Evolutionary conservation across 2,797 vertebrate genomes (phyloP), one percentile per base, ranked within the genome.

Genomic region (Allobates femoralis): DNA sequence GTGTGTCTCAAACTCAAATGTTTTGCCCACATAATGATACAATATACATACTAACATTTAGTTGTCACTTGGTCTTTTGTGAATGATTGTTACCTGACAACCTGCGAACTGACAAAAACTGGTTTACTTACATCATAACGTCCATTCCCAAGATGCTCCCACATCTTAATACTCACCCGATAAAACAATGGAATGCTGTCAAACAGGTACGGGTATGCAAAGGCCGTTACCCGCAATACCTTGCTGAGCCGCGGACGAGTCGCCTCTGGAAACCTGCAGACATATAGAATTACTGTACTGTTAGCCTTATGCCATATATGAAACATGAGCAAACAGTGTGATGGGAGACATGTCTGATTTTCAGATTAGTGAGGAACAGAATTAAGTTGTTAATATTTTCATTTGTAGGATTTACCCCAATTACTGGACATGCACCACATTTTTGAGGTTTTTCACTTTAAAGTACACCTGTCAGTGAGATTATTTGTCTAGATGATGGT

Each of bases 111-210:
- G 37, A 41, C 41, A 46, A 11, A 46, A 69, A 71, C 41, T 50
- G 1, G 23, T 56, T 3, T 56, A 56, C 21, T 56, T 41, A 41
- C 7, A 46, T 74, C 2, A 77, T 28, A 53, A 30, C 50, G 15
- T 34, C 15, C 69, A 50, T 30, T 41, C 41, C 62, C 62, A 76
- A 11, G n/a, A 2, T 51, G 18, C 23, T 56, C 16, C 26, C 56
- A 60, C 7, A 21, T 19, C 28, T 23, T 16, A 37, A 3, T 4
- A 8, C 92, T 0, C 94, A 99, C 98, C 96, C 98, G 94, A 92
- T 96, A 98, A 91, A 98, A 96, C 86, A 99, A 90, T n/a, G 98
- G 98, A 92, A 98, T 95, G 93, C 95, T 96, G 95, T 98, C 97
- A 3, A 97, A 99, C 90, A 96, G 85, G 93, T 96, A 99, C 0